These are phyloP conservation scores for Drosophila sturtevanti DNA, from an alignment of 1,140 invertebrate genomes.

Conservation along the genomic window DNA sequence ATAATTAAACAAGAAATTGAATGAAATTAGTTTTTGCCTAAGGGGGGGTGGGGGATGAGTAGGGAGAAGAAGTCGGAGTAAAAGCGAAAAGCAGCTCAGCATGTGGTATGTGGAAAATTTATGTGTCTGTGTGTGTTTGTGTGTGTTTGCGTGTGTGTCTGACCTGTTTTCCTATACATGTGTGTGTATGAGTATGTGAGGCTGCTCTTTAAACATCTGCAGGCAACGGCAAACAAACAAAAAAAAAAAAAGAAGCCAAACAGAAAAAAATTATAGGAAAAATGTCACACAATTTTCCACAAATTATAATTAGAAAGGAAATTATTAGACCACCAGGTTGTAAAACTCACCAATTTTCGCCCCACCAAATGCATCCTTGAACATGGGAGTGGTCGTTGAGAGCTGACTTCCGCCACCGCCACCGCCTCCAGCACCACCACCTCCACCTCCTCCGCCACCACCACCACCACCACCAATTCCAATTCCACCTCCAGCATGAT, in stretches of 20 bases:
- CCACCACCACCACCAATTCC: constrained; percentile 57
- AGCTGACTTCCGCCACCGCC: constrained; percentile 39
- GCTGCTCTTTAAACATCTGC: constrained; percentile 64
- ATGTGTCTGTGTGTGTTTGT: constrained; percentile 19
- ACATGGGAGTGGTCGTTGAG: constrained; percentile 82
- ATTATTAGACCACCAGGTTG: neutral
- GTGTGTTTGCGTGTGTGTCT: constrained; percentile 27
- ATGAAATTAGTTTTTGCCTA: constrained; percentile 71
- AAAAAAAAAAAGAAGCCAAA: constrained; percentile 14
- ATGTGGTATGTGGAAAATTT: constrained; percentile 6
- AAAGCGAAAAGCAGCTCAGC: constrained; percentile 36
- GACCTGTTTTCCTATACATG: constrained; percentile 8
- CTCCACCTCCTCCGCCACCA: constrained; percentile 82
- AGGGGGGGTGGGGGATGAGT: constrained; percentile 16
- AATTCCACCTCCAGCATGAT: constrained; percentile 57
- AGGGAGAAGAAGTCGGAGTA: neutral
- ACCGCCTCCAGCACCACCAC: constrained; percentile 82
- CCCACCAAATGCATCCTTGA: constrained; percentile 86
- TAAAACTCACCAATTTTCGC: constrained; percentile 86
- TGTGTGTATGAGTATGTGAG: constrained; percentile 31
- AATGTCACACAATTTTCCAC: constrained; percentile 21
- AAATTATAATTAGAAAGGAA: constrained; percentile 45
- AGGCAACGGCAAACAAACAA: constrained; percentile 54
- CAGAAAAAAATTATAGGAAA: constrained; percentile 3
- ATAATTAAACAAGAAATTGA: constrained; percentile 78